Conservation (phyloP, 1,140 invertebrate genomes). For the Archivesica marissinica region DNA sequence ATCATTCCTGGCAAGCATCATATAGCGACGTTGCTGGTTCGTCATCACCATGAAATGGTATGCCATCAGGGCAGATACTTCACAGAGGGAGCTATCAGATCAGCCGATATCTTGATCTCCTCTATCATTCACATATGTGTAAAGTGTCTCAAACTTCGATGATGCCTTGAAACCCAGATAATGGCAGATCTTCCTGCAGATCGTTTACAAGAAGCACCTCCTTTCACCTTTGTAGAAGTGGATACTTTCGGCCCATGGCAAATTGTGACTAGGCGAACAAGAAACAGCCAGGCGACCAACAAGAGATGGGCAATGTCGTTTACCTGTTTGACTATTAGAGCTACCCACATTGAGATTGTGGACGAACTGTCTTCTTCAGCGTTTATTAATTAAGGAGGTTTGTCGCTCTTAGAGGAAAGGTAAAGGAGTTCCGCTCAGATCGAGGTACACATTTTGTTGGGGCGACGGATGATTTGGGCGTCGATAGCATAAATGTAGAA, state of each 20-base stretch:
- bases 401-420: slow-evolving; percentile 62
- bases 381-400: slow-evolving; percentile 71
- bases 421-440: slow-evolving; percentile 67
- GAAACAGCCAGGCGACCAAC: slow-evolving; percentile 41
- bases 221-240: slow-evolving; percentile 57
- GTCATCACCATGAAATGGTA: slow-evolving; percentile 59
- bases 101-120: not conserved
- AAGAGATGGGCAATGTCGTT: slow-evolving; percentile 71
- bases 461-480: slow-evolving; percentile 36
- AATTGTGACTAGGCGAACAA: slow-evolving; percentile 34
- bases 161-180: not conserved
- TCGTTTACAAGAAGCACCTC: slow-evolving; percentile 30
- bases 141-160: not conserved
- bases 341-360: slow-evolving; percentile 68
- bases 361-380: slow-evolving; percentile 65
- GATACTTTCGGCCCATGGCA: slow-evolving; percentile 62
- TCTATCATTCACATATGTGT: slow-evolving; percentile 19
- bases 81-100: slow-evolving; percentile 46
- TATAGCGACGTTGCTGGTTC: slow-evolving; percentile 46
- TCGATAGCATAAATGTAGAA: slow-evolving; percentile 48
- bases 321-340: slow-evolving; percentile 63
- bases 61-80: slow-evolving; percentile 59
- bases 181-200: slow-evolving; percentile 56
- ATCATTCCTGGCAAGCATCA: slow-evolving; percentile 59
- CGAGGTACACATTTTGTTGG: slow-evolving; percentile 72